phyloP scores from a whole-genome alignment of 2,888 invertebrate genomes.

The Homarus gammarus region DNA sequence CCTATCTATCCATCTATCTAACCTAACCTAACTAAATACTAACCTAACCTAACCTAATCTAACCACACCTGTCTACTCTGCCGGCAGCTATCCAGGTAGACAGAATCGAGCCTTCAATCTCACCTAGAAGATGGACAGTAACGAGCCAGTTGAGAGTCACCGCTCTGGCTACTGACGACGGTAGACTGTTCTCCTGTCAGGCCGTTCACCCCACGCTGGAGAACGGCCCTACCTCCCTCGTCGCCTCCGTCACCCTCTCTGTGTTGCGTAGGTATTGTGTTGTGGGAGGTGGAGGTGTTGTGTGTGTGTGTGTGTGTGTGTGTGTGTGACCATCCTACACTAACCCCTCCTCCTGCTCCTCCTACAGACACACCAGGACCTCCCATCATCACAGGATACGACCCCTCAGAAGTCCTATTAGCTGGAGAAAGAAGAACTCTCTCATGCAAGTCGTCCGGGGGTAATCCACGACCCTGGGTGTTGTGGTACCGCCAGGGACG shows the following conservation, averaged over 20 bases:
- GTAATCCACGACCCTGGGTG: conserved; percentile 49
- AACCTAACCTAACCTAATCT: too few species aligned
- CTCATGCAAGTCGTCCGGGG: conserved; percentile 21
- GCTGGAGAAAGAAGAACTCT: conserved; percentile 46
- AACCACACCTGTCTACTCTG: neutral
- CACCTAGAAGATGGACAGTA: conserved; percentile 57
- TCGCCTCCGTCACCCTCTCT: conserved; percentile 65
- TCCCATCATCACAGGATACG: conserved; percentile 47
- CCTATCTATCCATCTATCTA: too few species aligned
- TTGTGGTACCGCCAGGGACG: conserved; percentile 47
- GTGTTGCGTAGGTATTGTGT: conserved; percentile 60
- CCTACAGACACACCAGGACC: conserved; percentile 35
- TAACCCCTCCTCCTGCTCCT: neutral
- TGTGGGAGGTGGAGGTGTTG: too few species aligned
- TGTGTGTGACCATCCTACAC: too few species aligned
- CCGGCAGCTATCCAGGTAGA: conserved; percentile 51
- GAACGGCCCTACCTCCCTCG: conserved; percentile 25
- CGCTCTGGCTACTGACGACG: conserved; percentile 53
- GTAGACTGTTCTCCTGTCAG: conserved; percentile 48
- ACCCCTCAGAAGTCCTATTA: conserved; percentile 24
- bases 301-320: too few species aligned
- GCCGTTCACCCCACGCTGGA: conserved; percentile 59
- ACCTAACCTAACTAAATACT: too few species aligned
- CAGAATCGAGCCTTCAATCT: conserved; percentile 22
- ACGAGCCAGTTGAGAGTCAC: conserved; percentile 52